Evolutionary conservation across 2,797 vertebrate species (phyloP).

Genomic region (Dendrocincla fuliginosa): DNA sequence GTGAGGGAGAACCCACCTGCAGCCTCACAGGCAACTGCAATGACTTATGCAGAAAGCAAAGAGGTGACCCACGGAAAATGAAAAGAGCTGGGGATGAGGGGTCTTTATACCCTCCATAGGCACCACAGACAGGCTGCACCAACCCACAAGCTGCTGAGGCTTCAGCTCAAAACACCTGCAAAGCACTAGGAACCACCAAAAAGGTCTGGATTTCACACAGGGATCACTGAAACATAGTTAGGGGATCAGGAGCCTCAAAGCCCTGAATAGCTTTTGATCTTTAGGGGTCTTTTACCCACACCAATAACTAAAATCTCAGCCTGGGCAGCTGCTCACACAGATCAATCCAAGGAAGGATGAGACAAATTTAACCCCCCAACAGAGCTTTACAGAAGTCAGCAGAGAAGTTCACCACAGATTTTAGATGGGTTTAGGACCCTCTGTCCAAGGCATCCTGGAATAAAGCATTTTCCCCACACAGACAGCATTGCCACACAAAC

Average conservation of each 20-base stretch:
- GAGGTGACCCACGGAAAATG: neutral
- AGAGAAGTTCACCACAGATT: neutral
- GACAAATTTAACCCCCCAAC: neutral
- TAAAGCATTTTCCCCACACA: neutral
- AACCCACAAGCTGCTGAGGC: neutral
- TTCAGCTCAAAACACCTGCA: neutral
- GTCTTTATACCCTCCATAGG: fast-evolving
- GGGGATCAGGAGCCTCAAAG: neutral
- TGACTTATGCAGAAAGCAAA: neutral
- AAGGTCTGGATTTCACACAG: neutral
- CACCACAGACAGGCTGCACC: fast-evolving
- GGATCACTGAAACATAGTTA: neutral
- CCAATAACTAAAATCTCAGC: neutral
- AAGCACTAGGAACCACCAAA: neutral
- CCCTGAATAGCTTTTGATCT: neutral
- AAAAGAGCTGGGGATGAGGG: neutral
- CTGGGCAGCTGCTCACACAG: neutral
- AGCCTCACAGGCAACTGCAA: neutral
- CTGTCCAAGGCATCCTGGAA: neutral
- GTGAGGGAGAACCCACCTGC: neutral
- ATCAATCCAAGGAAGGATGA: neutral
- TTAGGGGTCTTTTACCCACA: neutral
- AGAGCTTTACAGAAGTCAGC: neutral
- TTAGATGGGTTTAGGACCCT: neutral
- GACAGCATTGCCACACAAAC: neutral